Evolutionary conservation across 2,797 vertebrate genomes (phyloP).

Genomic region (Phyllotis vaccarum): DNA sequence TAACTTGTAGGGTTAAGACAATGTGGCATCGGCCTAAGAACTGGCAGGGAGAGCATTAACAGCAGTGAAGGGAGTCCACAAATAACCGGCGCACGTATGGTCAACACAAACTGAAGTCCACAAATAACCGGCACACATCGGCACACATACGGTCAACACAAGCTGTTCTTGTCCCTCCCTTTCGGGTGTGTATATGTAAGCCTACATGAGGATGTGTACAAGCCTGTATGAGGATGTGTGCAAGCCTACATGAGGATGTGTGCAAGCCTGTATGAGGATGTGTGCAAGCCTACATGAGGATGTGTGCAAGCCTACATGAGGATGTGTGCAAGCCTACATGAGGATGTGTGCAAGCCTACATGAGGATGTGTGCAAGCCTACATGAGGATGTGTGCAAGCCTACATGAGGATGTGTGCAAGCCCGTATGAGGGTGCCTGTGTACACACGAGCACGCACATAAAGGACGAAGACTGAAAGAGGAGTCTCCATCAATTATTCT

Average conservation of each 20-base stretch:
- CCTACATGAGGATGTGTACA: not conserved
- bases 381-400: too few species aligned
- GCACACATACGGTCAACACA: not conserved
- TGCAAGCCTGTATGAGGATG: not conserved
- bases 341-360: not conserved
- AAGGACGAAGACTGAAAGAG: not conserved
- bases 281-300: too few species aligned
- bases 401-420: not conserved
- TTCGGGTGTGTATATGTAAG: too few species aligned
- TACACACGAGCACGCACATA: too few species aligned
- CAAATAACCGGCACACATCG: conserved; percentile 13
- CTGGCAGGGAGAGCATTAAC: not conserved
- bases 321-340: too few species aligned
- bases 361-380: too few species aligned
- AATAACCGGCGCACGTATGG: not conserved
- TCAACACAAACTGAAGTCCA: not conserved
- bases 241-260: not conserved
- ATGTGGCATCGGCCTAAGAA: not conserved
- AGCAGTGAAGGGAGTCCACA: not conserved
- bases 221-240: not conserved
- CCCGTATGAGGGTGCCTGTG: not conserved
- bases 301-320: not conserved
- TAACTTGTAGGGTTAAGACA: not conserved
- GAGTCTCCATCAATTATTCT: not conserved
- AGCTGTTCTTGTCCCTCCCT: too few species aligned